Evolutionary conservation across 2,797 vertebrate genomes (phyloP).

Genomic region (Discoglossus pictus): DNA sequence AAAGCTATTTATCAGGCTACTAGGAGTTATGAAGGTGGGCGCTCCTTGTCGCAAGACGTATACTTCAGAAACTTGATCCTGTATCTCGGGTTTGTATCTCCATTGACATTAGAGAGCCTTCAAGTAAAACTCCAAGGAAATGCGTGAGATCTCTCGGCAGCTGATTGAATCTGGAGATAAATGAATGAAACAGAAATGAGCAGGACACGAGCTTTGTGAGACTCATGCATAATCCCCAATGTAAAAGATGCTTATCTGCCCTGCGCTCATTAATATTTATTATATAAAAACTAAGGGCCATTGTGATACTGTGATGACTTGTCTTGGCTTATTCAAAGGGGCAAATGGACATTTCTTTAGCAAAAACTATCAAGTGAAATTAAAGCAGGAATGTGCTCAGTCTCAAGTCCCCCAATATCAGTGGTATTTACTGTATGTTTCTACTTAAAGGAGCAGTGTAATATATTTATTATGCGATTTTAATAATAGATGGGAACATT

Average conservation of each 20-base stretch:
- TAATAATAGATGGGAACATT: no score
- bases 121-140: slow-evolving; percentile 56
- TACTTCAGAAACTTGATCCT: slow-evolving; percentile 53
- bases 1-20: slow-evolving; percentile 53
- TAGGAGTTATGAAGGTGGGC: slow-evolving; percentile 50
- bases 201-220: slow-evolving; percentile 32
- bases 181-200: slow-evolving; percentile 30
- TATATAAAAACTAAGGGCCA: slow-evolving; percentile 44
- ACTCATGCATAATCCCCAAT: slow-evolving; percentile 13
- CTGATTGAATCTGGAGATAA: slow-evolving; percentile 46
- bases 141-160: slow-evolving; percentile 31
- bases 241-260: slow-evolving; percentile 30
- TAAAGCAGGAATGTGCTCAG: no score
- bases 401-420: no score
- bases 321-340: slow-evolving; percentile 26
- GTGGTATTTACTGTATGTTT: no score
- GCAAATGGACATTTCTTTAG: neutral
- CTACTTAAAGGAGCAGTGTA: no score
- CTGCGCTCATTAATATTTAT: slow-evolving; percentile 33
- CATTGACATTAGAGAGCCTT: slow-evolving; percentile 52
- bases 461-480: no score
- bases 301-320: slow-evolving; percentile 27
- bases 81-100: slow-evolving; percentile 54
- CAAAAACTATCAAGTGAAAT: no score
- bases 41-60: slow-evolving; percentile 43